phyloP scores from a whole-genome alignment of 2,113 vertebrate genomes.

The Eudyptes chrysolophus region DNA sequence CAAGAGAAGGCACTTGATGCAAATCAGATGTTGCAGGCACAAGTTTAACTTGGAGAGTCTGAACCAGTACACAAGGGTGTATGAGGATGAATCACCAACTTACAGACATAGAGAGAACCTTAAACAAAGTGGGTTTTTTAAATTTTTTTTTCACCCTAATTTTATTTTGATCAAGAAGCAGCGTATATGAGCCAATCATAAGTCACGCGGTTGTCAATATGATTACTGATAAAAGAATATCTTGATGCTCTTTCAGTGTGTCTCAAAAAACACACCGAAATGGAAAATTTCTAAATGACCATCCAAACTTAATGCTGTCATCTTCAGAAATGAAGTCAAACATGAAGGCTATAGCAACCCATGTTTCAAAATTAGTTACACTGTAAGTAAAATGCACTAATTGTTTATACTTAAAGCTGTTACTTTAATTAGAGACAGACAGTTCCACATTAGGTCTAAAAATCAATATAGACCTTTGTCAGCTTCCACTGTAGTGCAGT shows the following conservation, averaged over 20 bases:
- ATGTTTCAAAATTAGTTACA: not conserved
- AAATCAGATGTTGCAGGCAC: not conserved
- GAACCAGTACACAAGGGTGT: not conserved
- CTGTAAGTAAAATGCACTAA: not conserved
- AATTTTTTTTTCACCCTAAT: not conserved
- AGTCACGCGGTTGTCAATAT: not conserved
- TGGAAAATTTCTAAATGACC: not conserved
- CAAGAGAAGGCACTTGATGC: not conserved
- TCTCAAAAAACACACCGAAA: not conserved
- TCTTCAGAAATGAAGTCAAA: not conserved
- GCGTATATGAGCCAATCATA: not conserved
- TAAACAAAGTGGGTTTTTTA: not conserved
- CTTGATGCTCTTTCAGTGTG: not conserved
- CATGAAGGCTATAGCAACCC: not conserved
- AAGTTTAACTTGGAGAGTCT: not conserved
- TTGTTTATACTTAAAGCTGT: not conserved
- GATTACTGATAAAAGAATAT: not conserved
- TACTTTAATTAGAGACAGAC: not conserved
- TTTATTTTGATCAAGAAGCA: not conserved
- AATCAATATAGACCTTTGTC: not conserved
- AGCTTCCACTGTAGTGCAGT: not conserved
- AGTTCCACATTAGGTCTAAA: not conserved
- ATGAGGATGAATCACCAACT: not conserved
- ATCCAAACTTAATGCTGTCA: not conserved
- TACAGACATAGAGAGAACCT: not conserved